phyloP scores from a whole-genome alignment of 2,888 invertebrate species.

The Netelia fuscicornis region DNA sequence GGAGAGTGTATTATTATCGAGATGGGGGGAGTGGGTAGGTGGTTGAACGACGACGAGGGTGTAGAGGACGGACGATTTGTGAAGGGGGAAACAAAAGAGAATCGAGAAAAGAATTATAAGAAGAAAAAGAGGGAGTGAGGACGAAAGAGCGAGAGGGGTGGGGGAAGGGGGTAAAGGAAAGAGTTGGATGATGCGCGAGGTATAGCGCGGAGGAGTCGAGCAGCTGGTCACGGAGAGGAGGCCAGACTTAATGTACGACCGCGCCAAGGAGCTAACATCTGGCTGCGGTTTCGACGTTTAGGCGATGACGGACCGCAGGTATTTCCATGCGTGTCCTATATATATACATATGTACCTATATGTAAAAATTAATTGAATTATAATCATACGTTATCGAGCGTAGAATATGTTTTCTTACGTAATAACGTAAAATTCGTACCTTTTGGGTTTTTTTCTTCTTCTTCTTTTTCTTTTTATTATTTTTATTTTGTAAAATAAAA shows the following conservation, averaged over 20 bases:
- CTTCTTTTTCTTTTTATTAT: background rate
- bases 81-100: slow-evolving; percentile 73
- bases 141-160: background rate
- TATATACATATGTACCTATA: slow-evolving; percentile 20
- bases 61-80: slow-evolving; percentile 15
- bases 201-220: slow-evolving; percentile 63
- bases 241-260: slow-evolving; percentile 68
- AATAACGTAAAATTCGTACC: too few species aligned
- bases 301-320: slow-evolving; percentile 77
- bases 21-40: slow-evolving; percentile 12
- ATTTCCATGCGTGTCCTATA: slow-evolving; percentile 69
- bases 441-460: too few species aligned
- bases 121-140: background rate
- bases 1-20: slow-evolving; percentile 61
- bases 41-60: background rate
- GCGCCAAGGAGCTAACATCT: slow-evolving; percentile 77
- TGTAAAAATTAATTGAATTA: background rate
- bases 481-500: background rate
- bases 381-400: too few species aligned
- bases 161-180: slow-evolving; percentile 38
- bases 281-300: slow-evolving; percentile 83
- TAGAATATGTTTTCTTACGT: too few species aligned
- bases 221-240: slow-evolving; percentile 67
- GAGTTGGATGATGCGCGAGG: slow-evolving; percentile 30
- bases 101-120: slow-evolving; percentile 47